Conservation (phyloP, 2,797 vertebrate genomes). For the Choloepus didactylus region DNA sequence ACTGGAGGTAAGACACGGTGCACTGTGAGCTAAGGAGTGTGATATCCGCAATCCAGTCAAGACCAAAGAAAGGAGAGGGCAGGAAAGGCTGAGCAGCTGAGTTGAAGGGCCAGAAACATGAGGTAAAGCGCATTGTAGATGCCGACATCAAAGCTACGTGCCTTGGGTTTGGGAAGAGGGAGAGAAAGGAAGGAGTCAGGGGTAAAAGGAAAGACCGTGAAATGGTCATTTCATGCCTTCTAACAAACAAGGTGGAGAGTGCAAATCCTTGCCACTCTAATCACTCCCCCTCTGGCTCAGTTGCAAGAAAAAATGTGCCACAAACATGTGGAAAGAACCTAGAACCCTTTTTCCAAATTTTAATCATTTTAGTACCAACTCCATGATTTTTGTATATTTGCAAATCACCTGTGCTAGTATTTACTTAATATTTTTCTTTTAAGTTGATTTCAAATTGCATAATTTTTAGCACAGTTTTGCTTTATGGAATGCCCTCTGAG, state of each 20-base stretch:
- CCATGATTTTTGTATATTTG: neutral
- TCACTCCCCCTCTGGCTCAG: fast-evolving
- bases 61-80: neutral
- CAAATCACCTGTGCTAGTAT: neutral
- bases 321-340: neutral
- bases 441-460: neutral
- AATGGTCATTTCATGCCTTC: constrained; percentile 7
- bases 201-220: neutral
- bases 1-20: fast-evolving
- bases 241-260: neutral
- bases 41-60: neutral
- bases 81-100: neutral
- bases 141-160: fast-evolving
- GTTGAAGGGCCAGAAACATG: neutral
- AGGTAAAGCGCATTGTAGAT: neutral
- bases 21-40: fast-evolving
- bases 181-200: neutral
- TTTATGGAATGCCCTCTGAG: neutral
- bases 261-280: neutral
- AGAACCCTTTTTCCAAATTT: fast-evolving
- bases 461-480: neutral
- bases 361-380: too few relatives aligned
- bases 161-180: neutral
- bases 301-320: fast-evolving
- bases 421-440: neutral